Evolutionary conservation across 1,140 invertebrate species (phyloP), one percentile per base, ranked within the genome.

Genomic region (Liolophura sinensis): DNA sequence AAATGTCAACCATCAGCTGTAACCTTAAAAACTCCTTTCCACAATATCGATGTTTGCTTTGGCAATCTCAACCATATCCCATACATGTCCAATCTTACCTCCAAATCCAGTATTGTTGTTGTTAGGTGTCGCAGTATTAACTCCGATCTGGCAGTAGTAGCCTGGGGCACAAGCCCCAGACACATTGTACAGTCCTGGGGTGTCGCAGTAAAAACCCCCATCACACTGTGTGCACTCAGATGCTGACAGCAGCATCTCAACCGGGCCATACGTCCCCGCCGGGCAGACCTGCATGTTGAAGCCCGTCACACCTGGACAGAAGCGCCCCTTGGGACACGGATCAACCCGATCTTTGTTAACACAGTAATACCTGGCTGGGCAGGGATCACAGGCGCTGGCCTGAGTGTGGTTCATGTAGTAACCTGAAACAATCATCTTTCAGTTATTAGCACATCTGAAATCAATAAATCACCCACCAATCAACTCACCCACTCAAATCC

Each of bases 331-430:
- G 20, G 79, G 81, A 59, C 81, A 82, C 1, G 75, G 74, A 61
- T 80, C 79, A 24, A 73, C 68, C 31, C 65, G 56, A 22, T 74
- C 71, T 49, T 78, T 78, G 62, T 81, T 79, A 12, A 80, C 75
- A 70, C 81, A 82, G 71, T 78, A 82, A 65, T 79, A 81, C 58
- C 79, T 69, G 15, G 79, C 66, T 50, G 79, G 76, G 55, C 81
- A 82, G 12, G 66, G 40, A 54, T 81, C 74, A 71, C 81, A 82
- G 12, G 60, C 51, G 48, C 67, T 70, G 7, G 81, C 79, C 60
- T 71, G 70, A 15, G 79, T 82, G 52, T 76, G 74, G 67, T 82
- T 82, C 78, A 82, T 81, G 66, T 80, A 82, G 3, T 73, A 75
- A 24, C 80, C 80, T 82, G 63, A 31, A 72, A 65, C 46, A 61